Conservation (phyloP, 2,888 invertebrate species). For the Tupiocoris notatus region DNA sequence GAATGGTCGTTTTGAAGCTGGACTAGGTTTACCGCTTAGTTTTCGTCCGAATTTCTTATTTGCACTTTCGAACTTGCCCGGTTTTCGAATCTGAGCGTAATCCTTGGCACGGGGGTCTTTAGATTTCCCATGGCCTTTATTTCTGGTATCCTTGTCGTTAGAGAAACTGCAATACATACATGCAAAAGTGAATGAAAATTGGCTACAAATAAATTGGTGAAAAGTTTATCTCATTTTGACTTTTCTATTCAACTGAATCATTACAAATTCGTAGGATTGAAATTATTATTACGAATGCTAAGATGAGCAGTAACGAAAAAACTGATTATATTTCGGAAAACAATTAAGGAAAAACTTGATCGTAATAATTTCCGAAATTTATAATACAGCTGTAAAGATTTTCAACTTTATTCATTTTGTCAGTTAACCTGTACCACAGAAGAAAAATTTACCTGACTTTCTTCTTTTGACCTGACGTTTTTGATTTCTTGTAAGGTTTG, state of each 20-base stretch:
- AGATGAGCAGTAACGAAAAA: too few species aligned
- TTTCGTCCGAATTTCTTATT: not conserved
- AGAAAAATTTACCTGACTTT: conserved; percentile 9
- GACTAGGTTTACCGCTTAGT: not conserved
- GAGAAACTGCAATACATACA: conserved; percentile 3
- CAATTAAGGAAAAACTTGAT: too few species aligned
- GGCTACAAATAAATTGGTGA: too few species aligned
- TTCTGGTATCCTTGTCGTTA: not conserved
- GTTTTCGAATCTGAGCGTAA: not conserved
- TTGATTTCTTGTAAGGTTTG: conserved; percentile 26
- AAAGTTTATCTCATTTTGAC: too few species aligned
- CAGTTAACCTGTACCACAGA: not conserved
- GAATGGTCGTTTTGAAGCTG: not conserved
- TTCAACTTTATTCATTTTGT: not conserved
- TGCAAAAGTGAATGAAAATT: too few species aligned
- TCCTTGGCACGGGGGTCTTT: not conserved
- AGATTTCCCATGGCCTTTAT: conserved; percentile 1
- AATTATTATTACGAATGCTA: too few species aligned
- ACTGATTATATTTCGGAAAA: not conserved
- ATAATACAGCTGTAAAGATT: too few species aligned
- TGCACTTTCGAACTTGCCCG: not conserved
- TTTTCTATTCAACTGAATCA: too few species aligned
- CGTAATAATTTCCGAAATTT: too few species aligned
- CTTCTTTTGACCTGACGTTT: conserved; percentile 18
- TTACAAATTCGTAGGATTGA: too few species aligned